Conservation (phyloP, 2,113 vertebrate species). For the Scortum barcoo region DNA sequence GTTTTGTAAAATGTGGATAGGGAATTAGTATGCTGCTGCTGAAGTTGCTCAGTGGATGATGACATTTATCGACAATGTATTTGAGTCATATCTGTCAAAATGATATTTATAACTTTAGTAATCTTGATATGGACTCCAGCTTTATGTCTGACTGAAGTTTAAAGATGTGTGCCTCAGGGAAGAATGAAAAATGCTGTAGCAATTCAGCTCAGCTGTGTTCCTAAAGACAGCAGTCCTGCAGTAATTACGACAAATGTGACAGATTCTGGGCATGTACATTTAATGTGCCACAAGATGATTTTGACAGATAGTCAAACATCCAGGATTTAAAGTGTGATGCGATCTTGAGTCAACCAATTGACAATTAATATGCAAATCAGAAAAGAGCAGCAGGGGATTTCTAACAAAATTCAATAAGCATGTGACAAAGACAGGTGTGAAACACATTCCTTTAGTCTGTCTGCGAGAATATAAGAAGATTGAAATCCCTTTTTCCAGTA, state of each 20-base stretch:
- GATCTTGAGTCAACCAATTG: slow-evolving; percentile 17
- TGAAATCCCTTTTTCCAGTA: neutral
- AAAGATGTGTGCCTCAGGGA: neutral
- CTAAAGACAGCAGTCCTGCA: neutral
- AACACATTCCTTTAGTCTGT: slow-evolving; percentile 21
- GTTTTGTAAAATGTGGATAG: neutral
- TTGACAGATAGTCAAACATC: slow-evolving; percentile 29
- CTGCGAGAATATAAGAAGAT: neutral
- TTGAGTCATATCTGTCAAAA: slow-evolving; percentile 16
- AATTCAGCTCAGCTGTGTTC: neutral
- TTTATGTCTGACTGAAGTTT: neutral
- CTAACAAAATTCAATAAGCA: slow-evolving; percentile 36
- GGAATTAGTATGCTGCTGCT: neutral
- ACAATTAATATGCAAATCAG: slow-evolving; percentile 61
- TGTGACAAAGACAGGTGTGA: slow-evolving; percentile 6
- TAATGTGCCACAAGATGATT: slow-evolving; percentile 30
- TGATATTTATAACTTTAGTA: neutral
- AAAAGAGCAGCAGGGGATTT: slow-evolving; percentile 14
- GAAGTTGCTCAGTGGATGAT: neutral
- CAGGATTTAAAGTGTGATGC: slow-evolving; percentile 18
- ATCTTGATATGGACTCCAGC: slow-evolving; percentile 5
- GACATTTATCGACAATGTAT: neutral
- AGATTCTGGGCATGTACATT: slow-evolving; percentile 24
- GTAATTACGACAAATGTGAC: slow-evolving; percentile 41
- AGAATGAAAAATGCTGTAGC: slow-evolving; percentile 2